Conservation (phyloP, 1,140 invertebrate genomes). For the Sitobion miscanthi region DNA sequence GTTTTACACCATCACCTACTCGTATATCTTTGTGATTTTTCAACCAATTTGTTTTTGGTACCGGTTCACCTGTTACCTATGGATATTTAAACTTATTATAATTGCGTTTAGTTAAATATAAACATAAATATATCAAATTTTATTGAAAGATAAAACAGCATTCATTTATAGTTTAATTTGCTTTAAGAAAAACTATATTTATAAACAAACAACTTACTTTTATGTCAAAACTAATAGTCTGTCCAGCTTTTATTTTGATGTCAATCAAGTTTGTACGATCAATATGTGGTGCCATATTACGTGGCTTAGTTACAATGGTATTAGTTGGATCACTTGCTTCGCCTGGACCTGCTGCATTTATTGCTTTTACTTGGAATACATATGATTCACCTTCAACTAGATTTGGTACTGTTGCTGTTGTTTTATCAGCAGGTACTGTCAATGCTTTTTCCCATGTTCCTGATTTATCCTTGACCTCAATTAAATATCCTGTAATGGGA, state of each 20-base stretch:
- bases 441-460: conserved; percentile 92
- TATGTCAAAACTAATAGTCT: conserved; percentile 81
- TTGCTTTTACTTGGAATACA: conserved; percentile 87
- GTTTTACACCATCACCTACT: conserved; percentile 73
- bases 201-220: conserved; percentile 65
- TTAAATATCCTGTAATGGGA: conserved; percentile 83
- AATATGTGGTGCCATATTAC: conserved; percentile 84
- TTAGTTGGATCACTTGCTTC: conserved; percentile 87
- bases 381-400: conserved; percentile 90
- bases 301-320: conserved; percentile 87
- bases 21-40: conserved; percentile 77
- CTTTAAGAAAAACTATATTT: background rate
- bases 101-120: background rate
- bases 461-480: conserved; percentile 92
- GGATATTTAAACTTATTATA: background rate
- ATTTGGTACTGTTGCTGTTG: conserved; percentile 85
- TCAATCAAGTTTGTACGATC: conserved; percentile 86
- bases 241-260: conserved; percentile 86
- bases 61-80: conserved; percentile 81
- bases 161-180: background rate
- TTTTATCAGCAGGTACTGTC: conserved; percentile 80
- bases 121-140: background rate
- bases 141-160: no score
- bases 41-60: conserved; percentile 89
- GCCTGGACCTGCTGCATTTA: conserved; percentile 93